Percentiles rank a stretch among this genome's conserved stretches.
These are phyloP conservation scores for Pristionchus japonicus DNA, from an alignment of 2,888 invertebrate species.

Conservation along the genomic window DNA sequence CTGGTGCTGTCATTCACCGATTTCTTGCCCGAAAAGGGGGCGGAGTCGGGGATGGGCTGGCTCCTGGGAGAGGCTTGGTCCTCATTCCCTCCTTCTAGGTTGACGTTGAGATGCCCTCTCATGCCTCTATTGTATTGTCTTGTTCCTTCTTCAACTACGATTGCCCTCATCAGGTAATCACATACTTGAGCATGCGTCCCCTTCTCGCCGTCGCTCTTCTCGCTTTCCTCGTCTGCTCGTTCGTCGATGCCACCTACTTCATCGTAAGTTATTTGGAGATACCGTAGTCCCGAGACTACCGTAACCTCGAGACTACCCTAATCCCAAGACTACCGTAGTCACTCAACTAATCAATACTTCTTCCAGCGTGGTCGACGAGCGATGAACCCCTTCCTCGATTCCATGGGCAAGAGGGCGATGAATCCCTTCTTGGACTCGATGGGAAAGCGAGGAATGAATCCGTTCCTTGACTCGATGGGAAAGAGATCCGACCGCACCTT, in stretches of 20 bases:
- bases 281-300: neutral
- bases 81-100: neutral
- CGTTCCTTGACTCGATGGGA: conserved; percentile 70
- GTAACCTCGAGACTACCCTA: neutral
- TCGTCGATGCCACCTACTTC: conserved; percentile 8
- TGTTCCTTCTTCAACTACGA: neutral
- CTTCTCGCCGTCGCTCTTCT: neutral
- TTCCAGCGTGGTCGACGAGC: conserved; percentile 61
- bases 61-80: neutral
- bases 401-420: conserved; percentile 68
- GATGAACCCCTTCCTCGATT: conserved; percentile 72
- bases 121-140: too few species aligned
- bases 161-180: neutral
- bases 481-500: conserved; percentile 53
- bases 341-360: neutral
- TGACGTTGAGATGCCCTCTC: conserved; percentile 10
- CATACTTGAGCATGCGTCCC: neutral
- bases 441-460: conserved; percentile 69
- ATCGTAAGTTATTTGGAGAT: neutral
- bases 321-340: neutral
- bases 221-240: neutral
- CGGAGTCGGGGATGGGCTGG: neutral
- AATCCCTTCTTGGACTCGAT: conserved; percentile 72
- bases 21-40: neutral
- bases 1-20: neutral